phyloP scores from a whole-genome alignment of 2,113 vertebrate species.

The Noturus placidus region DNA sequence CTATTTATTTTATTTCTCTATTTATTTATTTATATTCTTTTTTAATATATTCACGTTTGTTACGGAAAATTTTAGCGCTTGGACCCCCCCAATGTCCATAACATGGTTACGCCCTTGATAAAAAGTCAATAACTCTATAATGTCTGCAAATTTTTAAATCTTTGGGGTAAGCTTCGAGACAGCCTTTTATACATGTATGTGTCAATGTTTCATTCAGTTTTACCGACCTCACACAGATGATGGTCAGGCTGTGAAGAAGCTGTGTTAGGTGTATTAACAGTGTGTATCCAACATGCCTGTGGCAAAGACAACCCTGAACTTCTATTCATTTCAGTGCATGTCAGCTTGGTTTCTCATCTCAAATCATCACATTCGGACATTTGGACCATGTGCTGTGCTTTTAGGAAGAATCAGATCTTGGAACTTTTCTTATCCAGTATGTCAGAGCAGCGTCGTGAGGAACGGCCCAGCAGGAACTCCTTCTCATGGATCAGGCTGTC shows the following conservation, averaged over 20 bases:
- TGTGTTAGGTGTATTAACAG: neutral
- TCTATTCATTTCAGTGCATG: constrained; percentile 33
- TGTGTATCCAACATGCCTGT: neutral
- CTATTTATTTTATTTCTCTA: no score
- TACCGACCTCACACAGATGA: neutral
- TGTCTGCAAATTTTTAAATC: constrained; percentile 12
- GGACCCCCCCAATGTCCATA: no score
- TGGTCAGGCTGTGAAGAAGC: neutral
- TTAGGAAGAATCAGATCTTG: constrained; percentile 73
- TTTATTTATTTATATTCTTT: no score
- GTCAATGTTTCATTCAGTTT: neutral
- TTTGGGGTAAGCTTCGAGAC: neutral
- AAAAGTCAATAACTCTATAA: neutral
- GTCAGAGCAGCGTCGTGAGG: constrained; percentile 72
- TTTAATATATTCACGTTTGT: no score
- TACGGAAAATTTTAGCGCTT: no score
- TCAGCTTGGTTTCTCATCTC: constrained; percentile 8
- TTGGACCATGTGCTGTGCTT: neutral
- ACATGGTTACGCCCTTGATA: no score
- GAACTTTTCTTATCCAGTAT: constrained; percentile 80
- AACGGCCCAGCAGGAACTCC: constrained; percentile 87
- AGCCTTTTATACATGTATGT: neutral
- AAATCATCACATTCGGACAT: neutral
- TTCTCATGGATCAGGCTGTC: constrained; percentile 95
- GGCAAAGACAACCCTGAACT: constrained; percentile 17